phyloP scores from a whole-genome alignment of 2,888 invertebrate genomes.

The Zelleria hepariella region DNA sequence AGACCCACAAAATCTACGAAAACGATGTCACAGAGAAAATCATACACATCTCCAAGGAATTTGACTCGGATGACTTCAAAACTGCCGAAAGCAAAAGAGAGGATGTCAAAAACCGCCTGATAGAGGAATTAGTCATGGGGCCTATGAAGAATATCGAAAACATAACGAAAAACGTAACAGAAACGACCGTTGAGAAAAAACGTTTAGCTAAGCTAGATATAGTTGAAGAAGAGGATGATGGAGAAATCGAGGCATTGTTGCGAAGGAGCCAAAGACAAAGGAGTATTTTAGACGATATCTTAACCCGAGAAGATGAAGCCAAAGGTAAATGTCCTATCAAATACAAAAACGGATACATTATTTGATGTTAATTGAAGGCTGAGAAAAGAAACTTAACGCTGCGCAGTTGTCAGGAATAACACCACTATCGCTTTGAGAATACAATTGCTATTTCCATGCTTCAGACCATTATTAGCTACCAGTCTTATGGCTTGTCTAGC shows the following conservation, averaged over 20 bases:
- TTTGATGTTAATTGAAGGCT: slow-evolving; percentile 32
- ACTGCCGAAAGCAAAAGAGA: slow-evolving; percentile 41
- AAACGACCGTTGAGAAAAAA: slow-evolving; percentile 50
- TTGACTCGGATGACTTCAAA: slow-evolving; percentile 50
- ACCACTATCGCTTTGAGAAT: slow-evolving; percentile 33
- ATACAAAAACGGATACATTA: slow-evolving; percentile 32
- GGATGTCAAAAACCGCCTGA: slow-evolving; percentile 53
- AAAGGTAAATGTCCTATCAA: slow-evolving; percentile 63
- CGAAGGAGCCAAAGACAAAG: slow-evolving; percentile 77
- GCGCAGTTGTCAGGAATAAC: slow-evolving; percentile 35
- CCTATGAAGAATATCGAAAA: slow-evolving; percentile 44
- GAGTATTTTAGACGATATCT: slow-evolving; percentile 78
- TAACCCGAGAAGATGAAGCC: slow-evolving; percentile 70
- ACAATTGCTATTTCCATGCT: slow-evolving; percentile 13
- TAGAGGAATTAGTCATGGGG: slow-evolving; percentile 56
- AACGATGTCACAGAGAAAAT: slow-evolving; percentile 64
- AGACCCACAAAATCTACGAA: slow-evolving; percentile 56
- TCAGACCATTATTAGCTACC: slow-evolving; percentile 25
- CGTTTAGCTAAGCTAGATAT: slow-evolving; percentile 38
- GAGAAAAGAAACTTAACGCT: slow-evolving; percentile 56
- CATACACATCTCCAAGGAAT: slow-evolving; percentile 59
- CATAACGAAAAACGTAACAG: slow-evolving; percentile 53
- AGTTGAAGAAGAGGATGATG: slow-evolving; percentile 70
- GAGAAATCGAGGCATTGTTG: slow-evolving; percentile 75
- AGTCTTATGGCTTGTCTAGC: slow-evolving; percentile 19